Evolutionary conservation across 2,113 vertebrate genomes (phyloP).

Genomic region (Leucopsar rothschildi): DNA sequence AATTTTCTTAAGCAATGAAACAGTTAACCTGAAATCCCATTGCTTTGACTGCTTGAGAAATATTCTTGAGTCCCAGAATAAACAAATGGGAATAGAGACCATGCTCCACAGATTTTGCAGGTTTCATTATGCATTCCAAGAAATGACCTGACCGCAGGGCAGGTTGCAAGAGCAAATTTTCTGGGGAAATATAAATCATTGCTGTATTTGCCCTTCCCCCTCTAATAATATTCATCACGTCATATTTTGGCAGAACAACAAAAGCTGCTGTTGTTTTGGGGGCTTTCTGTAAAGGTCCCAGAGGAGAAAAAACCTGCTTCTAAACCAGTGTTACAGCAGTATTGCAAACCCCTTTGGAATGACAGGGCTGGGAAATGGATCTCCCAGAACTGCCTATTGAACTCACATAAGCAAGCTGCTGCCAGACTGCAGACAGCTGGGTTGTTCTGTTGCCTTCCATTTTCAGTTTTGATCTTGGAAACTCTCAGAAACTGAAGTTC

Average conservation of each 20-base stretch:
- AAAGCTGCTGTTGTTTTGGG: constrained; percentile 3
- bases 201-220: not conserved
- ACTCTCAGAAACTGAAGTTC: not conserved
- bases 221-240: not conserved
- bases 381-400: not conserved
- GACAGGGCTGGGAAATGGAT: not conserved
- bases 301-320: not conserved
- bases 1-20: not conserved
- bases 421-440: not conserved
- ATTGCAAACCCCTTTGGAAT: constrained; percentile 26
- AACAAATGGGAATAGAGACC: constrained; percentile 53
- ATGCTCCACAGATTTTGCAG: constrained; percentile 30
- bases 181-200: constrained; percentile 26
- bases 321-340: not conserved
- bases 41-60: constrained; percentile 34
- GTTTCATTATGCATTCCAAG: constrained; percentile 49
- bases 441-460: not conserved
- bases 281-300: not conserved
- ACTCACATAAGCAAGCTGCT: not conserved
- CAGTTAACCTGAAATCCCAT: constrained; percentile 23
- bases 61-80: constrained; percentile 36
- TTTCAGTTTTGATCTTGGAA: not conserved
- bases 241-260: constrained; percentile 32
- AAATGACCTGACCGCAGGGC: constrained; percentile 24
- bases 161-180: constrained; percentile 43